Evolutionary conservation across 2,888 invertebrate genomes (phyloP).

Genomic region (Apamea epomidion): DNA sequence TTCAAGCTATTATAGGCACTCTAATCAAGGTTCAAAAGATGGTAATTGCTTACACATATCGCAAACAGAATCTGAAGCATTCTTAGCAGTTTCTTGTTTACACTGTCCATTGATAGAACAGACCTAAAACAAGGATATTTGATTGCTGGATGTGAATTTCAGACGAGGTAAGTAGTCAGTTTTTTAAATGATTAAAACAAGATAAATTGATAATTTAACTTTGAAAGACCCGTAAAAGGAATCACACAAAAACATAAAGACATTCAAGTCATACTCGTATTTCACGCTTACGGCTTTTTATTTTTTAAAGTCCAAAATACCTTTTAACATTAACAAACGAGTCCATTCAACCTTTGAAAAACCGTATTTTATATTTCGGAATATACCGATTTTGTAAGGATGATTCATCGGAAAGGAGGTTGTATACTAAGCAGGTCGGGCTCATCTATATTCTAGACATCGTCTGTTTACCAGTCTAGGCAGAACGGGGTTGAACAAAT

Average conservation of each 20-base stretch:
- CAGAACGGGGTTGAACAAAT: constrained; percentile 75
- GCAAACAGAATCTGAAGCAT: constrained; percentile 29
- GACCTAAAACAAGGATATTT: not conserved
- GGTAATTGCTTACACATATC: constrained; percentile 45
- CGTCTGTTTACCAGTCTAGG: constrained; percentile 64
- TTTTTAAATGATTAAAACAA: not conserved
- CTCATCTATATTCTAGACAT: constrained; percentile 66
- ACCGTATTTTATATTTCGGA: constrained; percentile 44
- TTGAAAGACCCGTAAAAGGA: constrained; percentile 9
- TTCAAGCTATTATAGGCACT: constrained; percentile 39
- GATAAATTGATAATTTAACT: constrained; percentile 9
- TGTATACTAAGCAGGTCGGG: constrained; percentile 51
- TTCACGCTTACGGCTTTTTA: constrained; percentile 30
- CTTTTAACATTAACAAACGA: constrained; percentile 40
- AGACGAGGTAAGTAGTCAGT: not conserved
- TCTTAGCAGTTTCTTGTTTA: constrained; percentile 54
- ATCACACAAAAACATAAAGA: constrained; percentile 17
- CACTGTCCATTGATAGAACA: constrained; percentile 38
- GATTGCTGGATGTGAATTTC: not conserved
- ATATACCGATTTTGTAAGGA: constrained; percentile 44
- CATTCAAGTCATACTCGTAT: constrained; percentile 44
- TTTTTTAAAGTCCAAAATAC: constrained; percentile 42
- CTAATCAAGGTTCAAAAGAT: constrained; percentile 29
- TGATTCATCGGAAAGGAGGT: constrained; percentile 66
- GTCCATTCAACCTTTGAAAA: constrained; percentile 56